Evolutionary conservation across 2,888 invertebrate genomes (phyloP).

Genomic region (Tinea pellionella): DNA sequence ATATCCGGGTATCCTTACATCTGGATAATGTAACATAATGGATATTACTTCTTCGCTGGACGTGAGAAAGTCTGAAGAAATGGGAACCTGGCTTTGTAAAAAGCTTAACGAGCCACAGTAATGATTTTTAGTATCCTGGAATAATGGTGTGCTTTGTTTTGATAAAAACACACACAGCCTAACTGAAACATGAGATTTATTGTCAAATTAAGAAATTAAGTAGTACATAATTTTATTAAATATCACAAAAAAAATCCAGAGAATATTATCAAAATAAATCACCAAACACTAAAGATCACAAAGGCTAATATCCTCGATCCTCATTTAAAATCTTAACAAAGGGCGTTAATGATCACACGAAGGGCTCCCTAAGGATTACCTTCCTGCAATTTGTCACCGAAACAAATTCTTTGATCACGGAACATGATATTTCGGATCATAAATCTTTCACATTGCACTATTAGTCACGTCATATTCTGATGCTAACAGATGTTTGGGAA

Average conservation of each 20-base stretch:
- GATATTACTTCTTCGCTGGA: not conserved
- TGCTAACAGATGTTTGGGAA: slow-evolving; percentile 22
- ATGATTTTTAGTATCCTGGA: not conserved
- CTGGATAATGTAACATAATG: slow-evolving; percentile 5
- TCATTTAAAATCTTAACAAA: not conserved
- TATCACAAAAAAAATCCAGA: not conserved
- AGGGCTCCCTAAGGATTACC: not conserved
- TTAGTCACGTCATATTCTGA: slow-evolving; percentile 36
- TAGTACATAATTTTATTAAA: too few relatives aligned
- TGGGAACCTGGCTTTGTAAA: not conserved
- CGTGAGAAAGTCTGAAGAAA: not conserved
- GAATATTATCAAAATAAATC: not conserved
- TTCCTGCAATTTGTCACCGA: not conserved
- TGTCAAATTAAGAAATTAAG: too few relatives aligned
- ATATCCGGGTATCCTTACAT: not conserved
- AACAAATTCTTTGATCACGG: slow-evolving; percentile 2
- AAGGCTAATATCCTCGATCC: not conserved
- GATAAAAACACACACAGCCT: too few relatives aligned
- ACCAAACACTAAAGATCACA: not conserved
- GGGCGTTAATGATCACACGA: slow-evolving; percentile 1
- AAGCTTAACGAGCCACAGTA: slow-evolving; percentile 1
- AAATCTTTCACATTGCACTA: slow-evolving; percentile 31
- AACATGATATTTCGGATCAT: slow-evolving; percentile 23
- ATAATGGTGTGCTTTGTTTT: not conserved
- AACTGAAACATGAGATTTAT: too few relatives aligned